These are phyloP conservation scores for Vesta saturnalis DNA, from an alignment of 2,888 invertebrate species.

Conservation along the genomic window DNA sequence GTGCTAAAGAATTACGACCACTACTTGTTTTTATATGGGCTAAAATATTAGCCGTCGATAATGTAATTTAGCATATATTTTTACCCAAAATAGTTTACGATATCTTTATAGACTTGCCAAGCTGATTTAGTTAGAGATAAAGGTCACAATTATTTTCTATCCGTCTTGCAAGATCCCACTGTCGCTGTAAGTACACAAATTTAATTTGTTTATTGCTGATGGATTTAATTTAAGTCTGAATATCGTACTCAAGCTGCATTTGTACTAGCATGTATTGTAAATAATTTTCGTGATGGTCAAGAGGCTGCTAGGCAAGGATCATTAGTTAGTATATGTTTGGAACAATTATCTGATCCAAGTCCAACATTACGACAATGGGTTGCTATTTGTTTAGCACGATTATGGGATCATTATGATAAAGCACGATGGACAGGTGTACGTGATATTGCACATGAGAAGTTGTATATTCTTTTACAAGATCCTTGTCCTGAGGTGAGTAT, in stretches of 20 bases:
- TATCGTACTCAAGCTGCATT: constrained; percentile 95
- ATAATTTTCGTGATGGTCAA: constrained; percentile 88
- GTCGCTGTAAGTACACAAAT: constrained; percentile 73
- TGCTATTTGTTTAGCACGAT: constrained; percentile 87
- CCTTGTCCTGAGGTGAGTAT: constrained; percentile 81
- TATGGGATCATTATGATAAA: constrained; percentile 90
- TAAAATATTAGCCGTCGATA: constrained; percentile 96
- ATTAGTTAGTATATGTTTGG: constrained; percentile 90
- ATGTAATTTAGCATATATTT: constrained; percentile 64
- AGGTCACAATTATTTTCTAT: constrained; percentile 94
- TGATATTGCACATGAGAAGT: constrained; percentile 96
- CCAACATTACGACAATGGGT: constrained; percentile 85
- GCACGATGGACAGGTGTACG: constrained; percentile 96
- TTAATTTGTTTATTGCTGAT: background rate
- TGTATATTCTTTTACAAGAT: constrained; percentile 83
- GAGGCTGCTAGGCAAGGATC: constrained; percentile 91
- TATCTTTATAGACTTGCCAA: constrained; percentile 81
- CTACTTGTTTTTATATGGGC: constrained; percentile 99
- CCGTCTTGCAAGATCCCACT: constrained; percentile 87
- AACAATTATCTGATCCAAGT: constrained; percentile 80
- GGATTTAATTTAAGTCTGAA: constrained; percentile 67
- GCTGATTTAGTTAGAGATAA: constrained; percentile 93
- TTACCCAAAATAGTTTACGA: background rate
- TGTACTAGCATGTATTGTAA: constrained; percentile 92
- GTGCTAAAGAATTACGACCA: constrained; percentile 90